Percentiles rank a stretch among this genome's conserved stretches.
Conservation (phyloP, 2,113 vertebrate genomes). For the Albula goreensis region DNA sequence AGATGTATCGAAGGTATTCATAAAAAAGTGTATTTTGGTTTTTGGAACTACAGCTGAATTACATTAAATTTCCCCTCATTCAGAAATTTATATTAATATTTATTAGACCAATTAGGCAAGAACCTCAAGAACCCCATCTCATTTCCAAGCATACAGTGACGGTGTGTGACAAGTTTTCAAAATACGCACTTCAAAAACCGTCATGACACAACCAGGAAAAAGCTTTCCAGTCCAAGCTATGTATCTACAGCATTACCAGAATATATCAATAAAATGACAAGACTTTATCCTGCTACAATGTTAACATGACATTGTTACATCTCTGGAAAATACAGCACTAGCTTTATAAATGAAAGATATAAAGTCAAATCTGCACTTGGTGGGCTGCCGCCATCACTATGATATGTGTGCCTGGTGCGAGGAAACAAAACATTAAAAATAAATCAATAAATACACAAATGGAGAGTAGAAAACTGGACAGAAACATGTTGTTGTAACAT, state of each 20-base stretch:
- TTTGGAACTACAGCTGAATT: conserved; percentile 50
- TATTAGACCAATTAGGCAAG: background rate
- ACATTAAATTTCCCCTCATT: conserved; percentile 2
- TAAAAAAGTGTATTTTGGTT: conserved; percentile 38
- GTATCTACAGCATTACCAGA: background rate
- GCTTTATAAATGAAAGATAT: background rate
- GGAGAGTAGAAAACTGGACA: conserved; percentile 45
- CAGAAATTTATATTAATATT: background rate
- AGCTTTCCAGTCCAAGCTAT: background rate
- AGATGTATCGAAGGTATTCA: conserved; percentile 51
- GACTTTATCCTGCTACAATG: background rate
- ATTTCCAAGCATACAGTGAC: background rate
- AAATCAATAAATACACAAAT: background rate
- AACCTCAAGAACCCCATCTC: background rate
- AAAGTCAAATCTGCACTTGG: too few relatives aligned
- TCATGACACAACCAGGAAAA: too few relatives aligned
- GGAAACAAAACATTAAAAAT: conserved; percentile 17
- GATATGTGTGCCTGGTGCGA: background rate
- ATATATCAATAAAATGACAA: background rate
- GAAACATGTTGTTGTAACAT: conserved; percentile 60
- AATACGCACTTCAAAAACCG: background rate
- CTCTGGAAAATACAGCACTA: background rate
- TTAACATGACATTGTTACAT: background rate
- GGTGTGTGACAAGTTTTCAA: background rate
- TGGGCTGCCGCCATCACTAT: background rate